Percentiles rank a stretch among this genome's conserved stretches.
Conservation (phyloP, 2,888 invertebrate species). For the Deilephila porcellus region DNA sequence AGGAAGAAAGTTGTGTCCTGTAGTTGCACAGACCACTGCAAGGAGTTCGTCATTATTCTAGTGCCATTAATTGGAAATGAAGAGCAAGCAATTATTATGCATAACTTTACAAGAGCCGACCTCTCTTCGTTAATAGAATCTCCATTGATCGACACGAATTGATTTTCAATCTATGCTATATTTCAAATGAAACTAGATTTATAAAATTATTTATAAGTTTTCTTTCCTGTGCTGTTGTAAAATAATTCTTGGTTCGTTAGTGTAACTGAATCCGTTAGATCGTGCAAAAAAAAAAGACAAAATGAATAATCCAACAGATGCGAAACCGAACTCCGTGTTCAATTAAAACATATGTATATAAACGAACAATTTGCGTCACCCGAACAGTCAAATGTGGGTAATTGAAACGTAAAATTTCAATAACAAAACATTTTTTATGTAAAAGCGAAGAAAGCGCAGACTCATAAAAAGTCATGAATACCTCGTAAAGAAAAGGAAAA, state of each 20-base stretch:
- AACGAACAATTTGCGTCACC: background rate
- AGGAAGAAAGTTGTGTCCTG: conserved; percentile 44
- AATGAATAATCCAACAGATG: background rate
- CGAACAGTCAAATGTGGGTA: conserved; percentile 1
- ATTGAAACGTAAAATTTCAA: conserved; percentile 15
- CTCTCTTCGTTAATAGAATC: conserved; percentile 59
- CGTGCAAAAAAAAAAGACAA: background rate
- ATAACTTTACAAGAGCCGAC: conserved; percentile 67
- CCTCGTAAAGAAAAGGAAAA: conserved; percentile 59
- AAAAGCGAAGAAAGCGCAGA: conserved; percentile 35
- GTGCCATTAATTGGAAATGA: conserved; percentile 71
- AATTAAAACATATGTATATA: background rate
- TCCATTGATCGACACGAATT: conserved; percentile 62
- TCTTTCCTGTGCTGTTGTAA: no score
- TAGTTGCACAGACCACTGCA: conserved; percentile 51
- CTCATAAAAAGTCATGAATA: conserved; percentile 56
- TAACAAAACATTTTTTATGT: conserved; percentile 18
- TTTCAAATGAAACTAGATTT: background rate
- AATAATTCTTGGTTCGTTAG: no score
- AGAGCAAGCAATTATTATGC: conserved; percentile 76
- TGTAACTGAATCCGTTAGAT: background rate
- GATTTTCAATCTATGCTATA: conserved; percentile 47
- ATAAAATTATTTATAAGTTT: background rate
- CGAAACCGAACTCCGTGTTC: background rate
- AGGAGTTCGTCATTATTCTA: conserved; percentile 63